Evolutionary conservation across 2,888 invertebrate genomes (phyloP).

Genomic region (Hemicrepidius hirtus): DNA sequence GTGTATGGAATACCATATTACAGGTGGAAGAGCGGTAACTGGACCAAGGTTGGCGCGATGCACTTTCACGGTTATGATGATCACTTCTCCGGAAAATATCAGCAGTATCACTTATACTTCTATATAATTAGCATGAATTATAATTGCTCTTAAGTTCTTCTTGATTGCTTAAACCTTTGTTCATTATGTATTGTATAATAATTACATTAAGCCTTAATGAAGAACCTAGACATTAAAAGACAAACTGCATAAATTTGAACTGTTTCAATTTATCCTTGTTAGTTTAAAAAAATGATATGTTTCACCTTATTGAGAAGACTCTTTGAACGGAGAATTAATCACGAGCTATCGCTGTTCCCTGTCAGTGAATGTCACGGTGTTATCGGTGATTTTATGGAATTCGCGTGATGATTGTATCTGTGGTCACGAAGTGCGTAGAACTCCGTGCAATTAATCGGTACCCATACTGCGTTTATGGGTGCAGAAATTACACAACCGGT

Average conservation of each 20-base stretch:
- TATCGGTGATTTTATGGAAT: constrained; percentile 54
- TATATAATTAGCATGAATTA: constrained; percentile 36
- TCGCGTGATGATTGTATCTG: constrained; percentile 53
- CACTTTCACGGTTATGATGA: constrained; percentile 61
- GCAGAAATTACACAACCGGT: constrained; percentile 39
- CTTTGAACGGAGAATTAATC: constrained; percentile 42
- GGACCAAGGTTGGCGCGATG: constrained; percentile 58
- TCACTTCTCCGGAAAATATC: constrained; percentile 56
- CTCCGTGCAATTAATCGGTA: constrained; percentile 48
- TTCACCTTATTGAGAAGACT: constrained; percentile 33
- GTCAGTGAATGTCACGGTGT: constrained; percentile 46
- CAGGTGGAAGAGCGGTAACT: constrained; percentile 57
- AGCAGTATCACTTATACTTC: constrained; percentile 29
- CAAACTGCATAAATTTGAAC: no score
- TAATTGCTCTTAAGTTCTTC: constrained; percentile 12
- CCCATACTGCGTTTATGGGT: constrained; percentile 48
- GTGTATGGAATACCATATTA: constrained; percentile 50
- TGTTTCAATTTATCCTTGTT: not conserved
- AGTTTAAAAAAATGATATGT: constrained; percentile 15
- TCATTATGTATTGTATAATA: not conserved
- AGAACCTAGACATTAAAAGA: not conserved
- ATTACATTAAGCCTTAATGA: constrained; percentile 1
- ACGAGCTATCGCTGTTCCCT: constrained; percentile 42
- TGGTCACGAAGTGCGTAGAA: constrained; percentile 55
- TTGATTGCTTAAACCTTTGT: constrained; percentile 4